phyloP scores from a whole-genome alignment of 2,797 vertebrate genomes.

The Bovichtus variegatus region DNA sequence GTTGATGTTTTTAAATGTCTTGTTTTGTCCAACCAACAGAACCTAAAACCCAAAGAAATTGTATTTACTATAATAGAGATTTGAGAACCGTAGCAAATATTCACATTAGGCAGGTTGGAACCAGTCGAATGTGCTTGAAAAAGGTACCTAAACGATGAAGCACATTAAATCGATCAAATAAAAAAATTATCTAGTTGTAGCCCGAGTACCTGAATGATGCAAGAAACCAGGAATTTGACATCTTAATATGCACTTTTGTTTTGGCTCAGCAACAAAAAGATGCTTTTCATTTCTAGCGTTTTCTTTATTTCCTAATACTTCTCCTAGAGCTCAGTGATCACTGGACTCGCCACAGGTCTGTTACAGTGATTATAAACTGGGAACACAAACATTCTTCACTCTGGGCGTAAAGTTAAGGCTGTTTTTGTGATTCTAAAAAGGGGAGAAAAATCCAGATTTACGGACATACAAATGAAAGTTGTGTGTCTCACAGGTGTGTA shows the following conservation, averaged over 20 bases:
- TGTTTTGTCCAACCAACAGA: too few species aligned
- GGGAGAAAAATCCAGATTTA: neutral
- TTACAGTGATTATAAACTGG: slow-evolving; percentile 7
- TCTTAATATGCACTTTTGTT: neutral
- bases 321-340: neutral
- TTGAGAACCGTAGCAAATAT: neutral
- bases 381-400: slow-evolving; percentile 1
- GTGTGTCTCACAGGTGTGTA: neutral
- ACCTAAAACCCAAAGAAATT: neutral
- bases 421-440: neutral
- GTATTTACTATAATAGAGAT: neutral
- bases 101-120: neutral
- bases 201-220: neutral
- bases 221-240: neutral
- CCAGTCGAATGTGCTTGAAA: neutral
- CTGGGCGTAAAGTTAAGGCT: neutral
- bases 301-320: neutral
- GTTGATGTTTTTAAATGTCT: neutral
- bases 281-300: neutral
- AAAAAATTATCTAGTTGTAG: neutral
- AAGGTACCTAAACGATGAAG: neutral
- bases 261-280: neutral
- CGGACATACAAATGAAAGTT: neutral
- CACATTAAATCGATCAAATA: neutral
- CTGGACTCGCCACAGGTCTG: neutral